A percentile compares a stretch with the other conserved stretches of the same genome.
Evolutionary conservation across 2,797 vertebrate species (phyloP).

Genomic region (Gymnoscopelus microlampas): DNA sequence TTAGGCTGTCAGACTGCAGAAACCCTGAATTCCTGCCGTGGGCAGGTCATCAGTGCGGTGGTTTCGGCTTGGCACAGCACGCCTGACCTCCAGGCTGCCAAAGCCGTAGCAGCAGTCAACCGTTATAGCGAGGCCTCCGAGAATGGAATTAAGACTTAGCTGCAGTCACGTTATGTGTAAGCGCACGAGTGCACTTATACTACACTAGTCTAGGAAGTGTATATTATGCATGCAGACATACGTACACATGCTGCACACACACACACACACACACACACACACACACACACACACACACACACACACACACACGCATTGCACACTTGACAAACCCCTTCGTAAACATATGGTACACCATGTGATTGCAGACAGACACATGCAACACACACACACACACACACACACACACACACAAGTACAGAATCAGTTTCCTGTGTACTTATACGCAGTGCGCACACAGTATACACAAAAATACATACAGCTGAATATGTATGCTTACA

Average conservation of each 20-base stretch:
- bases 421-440: background rate
- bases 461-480: conserved; percentile 16
- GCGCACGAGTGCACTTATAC: conserved; percentile 21
- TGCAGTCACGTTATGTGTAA: background rate
- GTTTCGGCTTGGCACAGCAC: background rate
- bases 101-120: conserved; percentile 7
- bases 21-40: conserved; percentile 12
- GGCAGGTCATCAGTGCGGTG: conserved; percentile 5
- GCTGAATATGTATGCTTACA: background rate
- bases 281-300: background rate
- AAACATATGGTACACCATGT: too few species aligned
- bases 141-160: conserved; percentile 8
- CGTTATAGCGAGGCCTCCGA: conserved; percentile 10
- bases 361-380: background rate
- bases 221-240: too few species aligned
- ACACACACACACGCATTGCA: background rate
- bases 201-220: conserved; percentile 27
- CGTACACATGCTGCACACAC: conserved; percentile 13
- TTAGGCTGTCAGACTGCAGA: background rate
- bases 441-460: too few species aligned
- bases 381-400: background rate
- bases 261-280: background rate
- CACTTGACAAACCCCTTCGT: too few species aligned
- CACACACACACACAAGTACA: background rate
- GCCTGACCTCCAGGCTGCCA: conserved; percentile 25